Evolutionary conservation across 37 sponge, comb jelly and placozoan species (phyloP), one percentile per base, ranked within the genome.

Genomic region (Mnemiopsis leidyi): DNA sequence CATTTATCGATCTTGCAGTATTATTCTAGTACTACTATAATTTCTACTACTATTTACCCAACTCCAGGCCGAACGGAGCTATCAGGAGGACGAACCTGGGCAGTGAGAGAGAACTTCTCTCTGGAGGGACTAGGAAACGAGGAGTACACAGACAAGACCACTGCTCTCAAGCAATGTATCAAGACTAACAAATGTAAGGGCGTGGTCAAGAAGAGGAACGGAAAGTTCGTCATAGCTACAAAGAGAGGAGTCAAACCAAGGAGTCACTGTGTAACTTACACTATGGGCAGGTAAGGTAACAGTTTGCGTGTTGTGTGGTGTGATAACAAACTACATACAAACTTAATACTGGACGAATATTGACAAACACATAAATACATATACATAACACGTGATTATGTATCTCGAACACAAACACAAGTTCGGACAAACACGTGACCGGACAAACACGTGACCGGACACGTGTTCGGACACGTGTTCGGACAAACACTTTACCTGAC

Each of bases 101-200:
- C 75, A 3, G 75, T 29, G 20, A 2, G 30, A 71, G 30, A n/a
- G 3, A 28, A 71, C 75, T 29, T 28, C 30, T 29, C 75, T 71
- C 75, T 71, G 75, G 75, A 28, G 3, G 75, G 75, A 23, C 30
- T 71, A 25, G 75, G 75, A 23, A 28, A n/a, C 3, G 30, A 71
- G 21, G 75, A 71, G 75, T 71, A 23, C 75, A 5, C 7, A 18
- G 75, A 71, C n/a, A n/a, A 28, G 25, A 71, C 75, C 75, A 71
- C 75, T 28, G 75, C 75, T 71, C 75, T 71, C n/a, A 71, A 23
- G 75, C 5, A 71, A 71, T 71, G 75, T 71, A 28, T 28, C 30
- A 25, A n/a, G 3, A 71, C 30, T 28, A 23, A 2, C n/a, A 71
- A 28, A 3, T 71, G 75, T 71, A 71, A 71, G 75, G 75, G 75